Base-by-base conservation (phyloP, 2,797 vertebrate species). In the Mastacembelus armatus region DNA sequence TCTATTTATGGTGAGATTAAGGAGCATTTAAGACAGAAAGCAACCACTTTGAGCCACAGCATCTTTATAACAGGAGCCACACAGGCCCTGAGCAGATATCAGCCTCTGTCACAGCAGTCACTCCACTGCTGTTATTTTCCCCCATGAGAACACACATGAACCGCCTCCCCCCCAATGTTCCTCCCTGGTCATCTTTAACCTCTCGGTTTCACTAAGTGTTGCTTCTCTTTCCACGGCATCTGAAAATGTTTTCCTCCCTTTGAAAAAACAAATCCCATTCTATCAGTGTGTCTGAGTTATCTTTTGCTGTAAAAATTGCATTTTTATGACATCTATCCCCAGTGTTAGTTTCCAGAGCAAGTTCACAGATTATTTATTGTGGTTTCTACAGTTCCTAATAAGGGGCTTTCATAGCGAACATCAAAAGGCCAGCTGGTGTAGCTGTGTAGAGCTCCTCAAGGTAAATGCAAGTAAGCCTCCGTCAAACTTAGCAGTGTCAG, bases 31-130 rank as follows among this genome's bases (percentile, higher is more conserved):
- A 80, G 76, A 78, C 44, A 50, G 74, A 87, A 83, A 81, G 80
- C 84, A 87, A 73, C 72, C 79, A 81, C 75, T 85, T 71, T 79
- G 70, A 74, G 74, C 66, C 74, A 33, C 66, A 61, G 55, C 73
- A 39, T 87, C 83, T 87, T 88, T 89, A 89, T 88, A 80, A 74
- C 73, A 55, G 68, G 51, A 79, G 71, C 77, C 83, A 71, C 88
- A 66, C 11, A 42, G 85, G 79, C 86, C 82, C 88, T 55, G 57
- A 90, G 84, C 84, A 87, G 74, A 83, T 87, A 91, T 88, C 88
- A 83, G 78, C 81, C 43, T 74, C 67, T 83, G 84, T 88, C 85
- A 89, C 77, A 39, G 43, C 61, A 78, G 92, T 93, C 84, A 87
- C 67, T 92, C 87, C 91, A 49, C 66, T 38, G 16, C 63, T 62